These are phyloP conservation scores for Pollicipes pollicipes DNA, from an alignment of 1,140 invertebrate species.

Conservation along the genomic window DNA sequence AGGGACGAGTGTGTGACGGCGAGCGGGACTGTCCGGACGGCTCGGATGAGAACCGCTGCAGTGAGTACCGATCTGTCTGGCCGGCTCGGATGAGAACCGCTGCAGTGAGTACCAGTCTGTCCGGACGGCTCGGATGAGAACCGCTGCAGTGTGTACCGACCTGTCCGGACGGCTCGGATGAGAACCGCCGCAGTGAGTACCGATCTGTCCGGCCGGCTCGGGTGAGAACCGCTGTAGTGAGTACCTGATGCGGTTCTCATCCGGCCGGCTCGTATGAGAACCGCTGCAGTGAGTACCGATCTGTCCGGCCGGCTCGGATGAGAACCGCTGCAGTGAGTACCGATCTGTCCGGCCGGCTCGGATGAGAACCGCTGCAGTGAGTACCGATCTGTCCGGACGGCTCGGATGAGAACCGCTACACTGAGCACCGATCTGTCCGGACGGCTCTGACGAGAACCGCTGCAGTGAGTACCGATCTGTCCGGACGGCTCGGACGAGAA, in stretches of 20 bases:
- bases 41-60: slow-evolving; percentile 75
- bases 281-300: too few species aligned
- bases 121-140: slow-evolving; percentile 26
- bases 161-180: too few species aligned
- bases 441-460: slow-evolving; percentile 17
- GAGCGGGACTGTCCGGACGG: slow-evolving; percentile 61
- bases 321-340: too few species aligned
- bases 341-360: too few species aligned
- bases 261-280: too few species aligned
- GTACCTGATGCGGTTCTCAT: too few species aligned
- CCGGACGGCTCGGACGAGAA: slow-evolving; percentile 26
- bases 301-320: too few species aligned
- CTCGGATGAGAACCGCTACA: slow-evolving; percentile 75
- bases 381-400: slow-evolving; percentile 69
- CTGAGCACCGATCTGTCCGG: slow-evolving; percentile 31
- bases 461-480: slow-evolving; percentile 40
- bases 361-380: too few species aligned
- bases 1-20: slow-evolving; percentile 60
- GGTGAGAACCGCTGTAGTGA: too few species aligned
- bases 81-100: slow-evolving; percentile 17
- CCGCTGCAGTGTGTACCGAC: too few species aligned
- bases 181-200: too few species aligned
- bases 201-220: too few species aligned
- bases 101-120: slow-evolving; percentile 40
- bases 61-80: slow-evolving; percentile 31